A percentile compares a stretch with the other conserved stretches of the same genome.
These are phyloP conservation scores for Ostrea denselamellosa DNA, from an alignment of 1,140 invertebrate genomes.

Conservation along the genomic window DNA sequence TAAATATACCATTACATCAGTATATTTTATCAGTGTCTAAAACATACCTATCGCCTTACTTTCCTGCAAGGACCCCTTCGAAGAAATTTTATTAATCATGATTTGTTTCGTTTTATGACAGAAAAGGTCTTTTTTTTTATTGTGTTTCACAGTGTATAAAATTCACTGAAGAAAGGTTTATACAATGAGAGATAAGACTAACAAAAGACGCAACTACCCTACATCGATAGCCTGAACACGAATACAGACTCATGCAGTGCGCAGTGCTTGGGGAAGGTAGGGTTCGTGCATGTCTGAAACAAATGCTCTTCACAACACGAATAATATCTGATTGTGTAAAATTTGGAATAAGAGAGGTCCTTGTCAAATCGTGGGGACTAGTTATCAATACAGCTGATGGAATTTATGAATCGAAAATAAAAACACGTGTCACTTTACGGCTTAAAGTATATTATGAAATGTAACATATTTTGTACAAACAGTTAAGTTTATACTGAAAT, in stretches of 20 bases:
- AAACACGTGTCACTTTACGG: conserved; percentile 24
- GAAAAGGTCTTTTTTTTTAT: background rate
- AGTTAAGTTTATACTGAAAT: background rate
- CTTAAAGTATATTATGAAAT: conserved; percentile 12
- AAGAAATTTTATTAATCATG: background rate
- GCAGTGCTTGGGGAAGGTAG: background rate
- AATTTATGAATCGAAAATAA: conserved; percentile 35
- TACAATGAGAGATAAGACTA: background rate
- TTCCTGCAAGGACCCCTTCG: background rate
- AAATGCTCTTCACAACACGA: conserved; percentile 31
- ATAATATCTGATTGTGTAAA: conserved; percentile 37
- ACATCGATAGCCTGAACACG: conserved; percentile 3
- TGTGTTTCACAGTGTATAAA: background rate
- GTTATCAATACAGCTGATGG: conserved; percentile 29
- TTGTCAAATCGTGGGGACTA: conserved; percentile 21
- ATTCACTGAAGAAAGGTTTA: background rate
- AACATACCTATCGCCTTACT: too few relatives aligned
- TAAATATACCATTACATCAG: too few relatives aligned
- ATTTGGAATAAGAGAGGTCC: conserved; percentile 23
- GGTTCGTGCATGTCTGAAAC: conserved; percentile 38
- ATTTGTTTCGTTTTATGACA: background rate
- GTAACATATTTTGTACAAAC: conserved; percentile 36
- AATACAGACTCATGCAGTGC: conserved; percentile 25
- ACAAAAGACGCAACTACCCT: background rate
- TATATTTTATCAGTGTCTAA: too few relatives aligned